These are phyloP conservation scores for Mastacembelus armatus DNA, from an alignment of 2,797 vertebrate genomes.

Conservation along the genomic window DNA sequence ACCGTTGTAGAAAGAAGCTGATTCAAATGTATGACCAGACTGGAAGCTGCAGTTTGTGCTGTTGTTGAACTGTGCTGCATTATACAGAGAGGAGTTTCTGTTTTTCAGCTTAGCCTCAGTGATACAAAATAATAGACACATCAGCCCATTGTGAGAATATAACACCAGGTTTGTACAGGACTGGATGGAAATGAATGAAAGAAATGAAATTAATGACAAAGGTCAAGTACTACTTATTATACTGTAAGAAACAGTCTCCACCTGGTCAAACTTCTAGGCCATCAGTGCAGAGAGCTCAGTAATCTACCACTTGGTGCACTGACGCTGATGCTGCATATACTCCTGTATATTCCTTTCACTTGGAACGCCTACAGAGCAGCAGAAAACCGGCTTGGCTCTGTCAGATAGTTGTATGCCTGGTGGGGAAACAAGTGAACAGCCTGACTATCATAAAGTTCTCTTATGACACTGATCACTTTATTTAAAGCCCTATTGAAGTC, in stretches of 20 bases:
- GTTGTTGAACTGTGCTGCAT: no score
- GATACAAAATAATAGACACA: no score
- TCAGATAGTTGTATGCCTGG: slow-evolving; percentile 2
- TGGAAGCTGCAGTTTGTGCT: no score
- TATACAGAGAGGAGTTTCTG: no score
- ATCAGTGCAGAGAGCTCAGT: slow-evolving; percentile 23
- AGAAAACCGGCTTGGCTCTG: slow-evolving; percentile 13
- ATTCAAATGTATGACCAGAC: no score
- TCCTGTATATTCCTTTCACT: slow-evolving; percentile 12
- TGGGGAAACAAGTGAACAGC: slow-evolving; percentile 2
- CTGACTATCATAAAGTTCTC: slow-evolving; percentile 9
- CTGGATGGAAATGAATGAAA: no score
- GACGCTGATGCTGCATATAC: slow-evolving; percentile 17
- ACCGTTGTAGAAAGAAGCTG: no score
- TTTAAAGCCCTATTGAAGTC: neutral
- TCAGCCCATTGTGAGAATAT: no score
- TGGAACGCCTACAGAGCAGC: neutral
- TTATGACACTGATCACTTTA: slow-evolving; percentile 28
- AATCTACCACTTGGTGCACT: slow-evolving; percentile 10
- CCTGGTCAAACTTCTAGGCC: slow-evolving; percentile 13
- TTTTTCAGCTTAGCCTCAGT: no score
- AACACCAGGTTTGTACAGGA: no score
- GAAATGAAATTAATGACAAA: no score
- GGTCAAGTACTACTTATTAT: neutral
- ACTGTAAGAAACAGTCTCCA: neutral